Base-by-base conservation (phyloP, 2,113 vertebrate species). In the Odontophorus gujanensis region DNA sequence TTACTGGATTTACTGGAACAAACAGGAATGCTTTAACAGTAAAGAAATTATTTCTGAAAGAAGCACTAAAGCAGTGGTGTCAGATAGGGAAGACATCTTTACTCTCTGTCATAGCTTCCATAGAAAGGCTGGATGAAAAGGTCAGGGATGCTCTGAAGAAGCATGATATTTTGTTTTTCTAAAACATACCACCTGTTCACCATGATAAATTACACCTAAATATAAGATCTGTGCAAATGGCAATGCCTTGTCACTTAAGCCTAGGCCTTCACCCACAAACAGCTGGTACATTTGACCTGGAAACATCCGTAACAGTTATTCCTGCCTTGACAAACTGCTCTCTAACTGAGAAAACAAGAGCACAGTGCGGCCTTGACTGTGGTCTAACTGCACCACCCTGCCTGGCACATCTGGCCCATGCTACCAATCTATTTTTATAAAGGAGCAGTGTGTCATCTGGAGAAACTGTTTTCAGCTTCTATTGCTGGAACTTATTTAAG, bases 1-100 rank as follows among this genome's bases (percentile, higher is more conserved):
- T 74, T 94, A 85, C 36, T 43, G 42, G 58, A 89, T 76, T 95
- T 86, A 78, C 83, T 93, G 89, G 82, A 95, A 88, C 18, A 63
- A 86, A 80, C 13, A 50, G 59, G 28, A 89, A 45, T 16, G 59
- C 9, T 40, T 74, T 88, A 74, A 63, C 65, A 75, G 32, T 34
- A 48, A 74, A 82, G 61, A 75, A 95, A 88, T 11, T 47, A 32
- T n/a, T 89, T 85, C 59, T 89, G 65, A 71, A 85, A 80, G 28
- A 79, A 50, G 22, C 34, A 47, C 26, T 51, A 38, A 63, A 14
- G 4, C 30, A 38, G 24, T 32, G 2, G 0, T 65, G 40, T 68
- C 73, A 83, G 57, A 43, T 68, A 30, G 17, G 20, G 79, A 58
- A 67, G 43, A 34, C 3, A 1, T 51, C 18, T 2, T 76, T 25